These are phyloP conservation scores for Exephanes ischioxanthus DNA, from an alignment of 2,888 invertebrate species.

Conservation along the genomic window DNA sequence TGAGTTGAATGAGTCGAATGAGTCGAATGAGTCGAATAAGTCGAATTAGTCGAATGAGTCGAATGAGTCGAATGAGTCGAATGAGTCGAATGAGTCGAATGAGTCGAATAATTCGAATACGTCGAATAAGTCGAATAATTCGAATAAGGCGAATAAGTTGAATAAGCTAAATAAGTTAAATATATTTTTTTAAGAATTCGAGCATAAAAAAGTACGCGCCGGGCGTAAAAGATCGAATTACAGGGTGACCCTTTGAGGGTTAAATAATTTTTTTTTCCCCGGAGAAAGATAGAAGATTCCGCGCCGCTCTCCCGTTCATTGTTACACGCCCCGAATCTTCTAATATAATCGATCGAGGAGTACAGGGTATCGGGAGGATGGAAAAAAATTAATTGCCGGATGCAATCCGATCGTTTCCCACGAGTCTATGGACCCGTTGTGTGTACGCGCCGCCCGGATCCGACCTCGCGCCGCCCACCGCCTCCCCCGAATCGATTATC, in stretches of 20 bases:
- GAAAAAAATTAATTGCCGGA: slow-evolving; percentile 84
- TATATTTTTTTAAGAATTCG: too few relatives aligned
- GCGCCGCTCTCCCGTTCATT: neutral
- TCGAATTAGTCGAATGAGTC: too few relatives aligned
- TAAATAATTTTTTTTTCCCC: neutral
- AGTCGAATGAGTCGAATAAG: neutral
- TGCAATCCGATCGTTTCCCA: slow-evolving; percentile 83
- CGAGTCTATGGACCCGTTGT: slow-evolving; percentile 69
- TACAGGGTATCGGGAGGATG: slow-evolving; percentile 70
- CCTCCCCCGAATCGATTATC: slow-evolving; percentile 65
- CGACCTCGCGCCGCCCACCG: slow-evolving; percentile 52
- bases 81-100: too few relatives aligned
- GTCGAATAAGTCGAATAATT: neutral
- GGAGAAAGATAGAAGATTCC: neutral
- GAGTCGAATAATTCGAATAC: neutral
- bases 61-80: too few relatives aligned
- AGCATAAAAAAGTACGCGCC: too few relatives aligned
- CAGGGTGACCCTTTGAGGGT: too few relatives aligned
- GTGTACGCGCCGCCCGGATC: slow-evolving; percentile 49
- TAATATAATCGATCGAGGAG: slow-evolving; percentile 56
- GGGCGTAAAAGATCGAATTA: too few relatives aligned
- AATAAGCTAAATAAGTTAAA: too few relatives aligned
- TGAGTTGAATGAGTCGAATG: too few relatives aligned
- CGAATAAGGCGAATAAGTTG: too few relatives aligned
- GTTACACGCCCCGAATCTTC: slow-evolving; percentile 16